Conservation (phyloP, 2,113 vertebrate species). For the Eidolon helvum region DNA sequence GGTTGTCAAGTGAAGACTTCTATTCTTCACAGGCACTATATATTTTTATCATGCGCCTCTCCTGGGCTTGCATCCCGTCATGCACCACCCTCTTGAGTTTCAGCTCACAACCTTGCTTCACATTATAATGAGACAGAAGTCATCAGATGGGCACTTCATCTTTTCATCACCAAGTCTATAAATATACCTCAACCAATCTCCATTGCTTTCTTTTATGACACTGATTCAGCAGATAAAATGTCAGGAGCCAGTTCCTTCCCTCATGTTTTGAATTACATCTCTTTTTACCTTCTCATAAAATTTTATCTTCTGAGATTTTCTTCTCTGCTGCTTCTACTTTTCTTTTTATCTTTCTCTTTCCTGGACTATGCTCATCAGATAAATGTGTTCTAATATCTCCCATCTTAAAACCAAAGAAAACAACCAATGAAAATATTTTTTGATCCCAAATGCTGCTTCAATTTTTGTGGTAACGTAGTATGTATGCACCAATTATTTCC, state of each 20-base stretch:
- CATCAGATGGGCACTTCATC: background rate
- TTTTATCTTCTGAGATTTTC: background rate
- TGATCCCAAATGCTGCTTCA: background rate
- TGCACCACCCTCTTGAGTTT: background rate
- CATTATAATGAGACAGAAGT: background rate
- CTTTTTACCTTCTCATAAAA: background rate
- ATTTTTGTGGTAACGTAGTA: background rate
- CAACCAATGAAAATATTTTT: background rate
- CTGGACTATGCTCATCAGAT: background rate
- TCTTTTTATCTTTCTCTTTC: background rate
- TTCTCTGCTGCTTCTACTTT: background rate
- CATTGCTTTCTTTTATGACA: background rate
- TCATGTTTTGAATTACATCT: background rate
- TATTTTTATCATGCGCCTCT: background rate
- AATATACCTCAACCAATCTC: background rate
- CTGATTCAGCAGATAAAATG: background rate
- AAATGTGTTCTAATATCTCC: background rate
- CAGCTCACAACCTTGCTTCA: background rate
- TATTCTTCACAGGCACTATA: background rate
- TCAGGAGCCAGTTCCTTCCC: background rate
- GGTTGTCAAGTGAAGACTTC: background rate
- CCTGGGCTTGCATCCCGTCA: background rate
- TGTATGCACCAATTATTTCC: background rate
- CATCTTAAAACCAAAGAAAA: background rate
- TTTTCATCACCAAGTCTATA: background rate